Percentiles rank a stretch among this genome's conserved stretches.
These are phyloP conservation scores for Ectemnius cavifrons DNA, from an alignment of 2,888 invertebrate species.

Conservation along the genomic window DNA sequence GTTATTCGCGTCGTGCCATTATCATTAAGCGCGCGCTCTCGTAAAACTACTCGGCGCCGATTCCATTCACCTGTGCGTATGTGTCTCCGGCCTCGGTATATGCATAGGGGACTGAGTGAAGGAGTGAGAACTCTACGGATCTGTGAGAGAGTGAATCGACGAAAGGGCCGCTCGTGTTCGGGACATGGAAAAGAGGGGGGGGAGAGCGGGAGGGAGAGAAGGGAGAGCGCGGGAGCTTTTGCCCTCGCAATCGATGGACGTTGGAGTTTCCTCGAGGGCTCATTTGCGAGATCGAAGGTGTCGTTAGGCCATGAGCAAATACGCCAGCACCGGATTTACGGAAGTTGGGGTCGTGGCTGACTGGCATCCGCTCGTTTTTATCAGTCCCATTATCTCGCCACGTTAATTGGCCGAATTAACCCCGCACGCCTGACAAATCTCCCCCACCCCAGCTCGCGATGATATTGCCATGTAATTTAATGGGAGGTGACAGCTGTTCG, in stretches of 20 bases:
- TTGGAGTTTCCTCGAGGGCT: constrained; percentile 18
- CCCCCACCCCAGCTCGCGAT: constrained; percentile 4
- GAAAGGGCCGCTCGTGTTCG: constrained; percentile 1
- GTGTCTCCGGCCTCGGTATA: constrained; percentile 3
- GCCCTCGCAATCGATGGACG: background rate
- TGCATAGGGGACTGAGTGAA: background rate
- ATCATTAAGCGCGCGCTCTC: constrained; percentile 55
- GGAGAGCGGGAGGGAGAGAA: constrained; percentile 6
- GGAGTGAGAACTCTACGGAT: background rate
- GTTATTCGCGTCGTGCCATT: constrained; percentile 64
- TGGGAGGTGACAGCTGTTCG: constrained; percentile 6
- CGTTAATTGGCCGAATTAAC: constrained; percentile 12
- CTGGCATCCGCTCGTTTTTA: constrained; percentile 2
- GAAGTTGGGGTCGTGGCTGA: background rate
- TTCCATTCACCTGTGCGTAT: constrained; percentile 7
- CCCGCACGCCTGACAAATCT: background rate
- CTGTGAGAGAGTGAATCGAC: background rate
- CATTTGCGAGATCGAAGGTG: constrained; percentile 19
- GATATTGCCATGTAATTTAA: constrained; percentile 19
- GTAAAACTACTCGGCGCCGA: constrained; percentile 35
- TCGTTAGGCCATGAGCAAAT: constrained; percentile 1
- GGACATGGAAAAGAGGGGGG: background rate
- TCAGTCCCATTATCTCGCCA: background rate
- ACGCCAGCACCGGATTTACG: background rate
- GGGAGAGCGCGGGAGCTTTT: background rate